Conservation (phyloP, 2,113 vertebrate genomes). For the Symphodus melops region DNA sequence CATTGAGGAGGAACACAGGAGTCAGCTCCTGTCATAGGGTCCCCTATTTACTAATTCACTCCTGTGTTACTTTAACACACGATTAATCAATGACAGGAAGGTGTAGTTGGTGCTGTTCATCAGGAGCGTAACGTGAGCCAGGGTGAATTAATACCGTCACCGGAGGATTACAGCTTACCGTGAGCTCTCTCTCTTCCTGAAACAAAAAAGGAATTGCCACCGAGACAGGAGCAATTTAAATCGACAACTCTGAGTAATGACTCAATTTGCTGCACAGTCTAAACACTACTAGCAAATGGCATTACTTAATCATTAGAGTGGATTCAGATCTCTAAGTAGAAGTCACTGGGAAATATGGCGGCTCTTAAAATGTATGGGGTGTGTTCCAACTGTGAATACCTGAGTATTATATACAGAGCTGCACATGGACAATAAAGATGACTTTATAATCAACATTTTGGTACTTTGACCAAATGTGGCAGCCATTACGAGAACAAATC, state of each 20-base stretch:
- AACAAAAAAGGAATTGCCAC: slow-evolving; percentile 77
- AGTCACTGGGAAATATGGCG: slow-evolving; percentile 55
- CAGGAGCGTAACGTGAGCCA: slow-evolving; percentile 72
- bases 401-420: slow-evolving; percentile 12
- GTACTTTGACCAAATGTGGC: not conserved
- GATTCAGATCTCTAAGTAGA: slow-evolving; percentile 62
- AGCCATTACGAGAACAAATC: not conserved
- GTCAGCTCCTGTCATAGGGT: slow-evolving; percentile 62
- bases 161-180: slow-evolving; percentile 73
- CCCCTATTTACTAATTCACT: slow-evolving; percentile 79
- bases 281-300: slow-evolving; percentile 78
- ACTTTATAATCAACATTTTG: not conserved
- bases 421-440: not conserved
- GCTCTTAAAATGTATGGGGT: slow-evolving; percentile 34
- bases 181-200: slow-evolving; percentile 66
- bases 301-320: slow-evolving; percentile 78
- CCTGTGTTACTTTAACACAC: slow-evolving; percentile 80
- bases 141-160: slow-evolving; percentile 79
- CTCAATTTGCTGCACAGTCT: slow-evolving; percentile 78
- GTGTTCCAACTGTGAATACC: slow-evolving; percentile 14
- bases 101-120: slow-evolving; percentile 74
- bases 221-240: slow-evolving; percentile 79
- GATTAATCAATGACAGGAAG: slow-evolving; percentile 82
- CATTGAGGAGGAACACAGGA: slow-evolving; percentile 45
- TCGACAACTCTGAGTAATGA: slow-evolving; percentile 80